A percentile compares a stretch with the other conserved stretches of the same genome.
Conservation (phyloP, 1,140 invertebrate genomes). For the Geopemphigus sp. region DNA sequence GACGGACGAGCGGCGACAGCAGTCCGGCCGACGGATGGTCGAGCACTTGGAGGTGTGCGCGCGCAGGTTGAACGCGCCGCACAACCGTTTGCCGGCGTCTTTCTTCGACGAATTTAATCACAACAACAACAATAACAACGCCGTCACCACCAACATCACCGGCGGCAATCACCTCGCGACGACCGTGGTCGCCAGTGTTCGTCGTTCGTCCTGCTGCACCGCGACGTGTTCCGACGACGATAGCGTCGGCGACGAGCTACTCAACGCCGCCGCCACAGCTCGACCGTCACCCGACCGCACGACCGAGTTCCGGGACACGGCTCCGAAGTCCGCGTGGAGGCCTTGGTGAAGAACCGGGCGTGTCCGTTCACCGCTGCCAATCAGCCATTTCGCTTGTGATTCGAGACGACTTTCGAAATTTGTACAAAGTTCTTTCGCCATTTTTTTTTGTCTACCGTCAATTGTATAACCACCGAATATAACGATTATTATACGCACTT, state of each 20-base stretch:
- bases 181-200: neutral
- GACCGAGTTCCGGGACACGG: neutral
- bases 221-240: neutral
- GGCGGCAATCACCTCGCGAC: too few relatives aligned
- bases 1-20: neutral
- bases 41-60: constrained; percentile 50
- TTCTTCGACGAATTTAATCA: neutral
- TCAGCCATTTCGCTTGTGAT: too few relatives aligned
- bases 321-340: constrained; percentile 11
- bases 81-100: neutral
- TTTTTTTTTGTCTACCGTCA: too few relatives aligned
- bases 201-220: neutral
- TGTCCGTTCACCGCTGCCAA: too few relatives aligned
- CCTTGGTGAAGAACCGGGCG: constrained; percentile 34
- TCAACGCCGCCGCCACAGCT: neutral
- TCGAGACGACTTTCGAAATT: too few relatives aligned
- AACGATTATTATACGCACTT: too few relatives aligned
- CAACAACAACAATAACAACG: too few relatives aligned
- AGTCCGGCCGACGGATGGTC: constrained; percentile 47
- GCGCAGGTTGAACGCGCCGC: neutral
- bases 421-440: neutral
- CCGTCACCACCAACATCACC: neutral
- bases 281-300: neutral
- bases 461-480: too few relatives aligned
- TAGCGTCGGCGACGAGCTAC: neutral